Evolutionary conservation across 2,888 invertebrate species (phyloP), one percentile per base, ranked within the genome.

Genomic region (Allacma fusca): DNA sequence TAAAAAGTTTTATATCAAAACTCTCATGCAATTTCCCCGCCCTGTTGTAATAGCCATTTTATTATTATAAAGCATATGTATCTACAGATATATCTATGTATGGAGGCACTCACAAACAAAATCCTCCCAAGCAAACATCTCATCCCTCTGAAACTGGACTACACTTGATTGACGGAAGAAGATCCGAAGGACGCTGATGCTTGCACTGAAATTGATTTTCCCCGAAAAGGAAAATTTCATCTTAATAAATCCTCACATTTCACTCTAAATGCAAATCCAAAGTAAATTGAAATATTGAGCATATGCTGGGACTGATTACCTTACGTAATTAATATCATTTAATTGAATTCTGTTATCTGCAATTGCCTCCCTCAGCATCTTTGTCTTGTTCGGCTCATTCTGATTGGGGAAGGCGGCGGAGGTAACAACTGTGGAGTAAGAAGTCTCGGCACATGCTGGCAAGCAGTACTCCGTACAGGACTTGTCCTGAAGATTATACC

Each of bases 71-170:
- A n/a, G n/a, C n/a, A n/a, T n/a, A n/a, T n/a, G n/a, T n/a, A n/a
- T n/a, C n/a, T n/a, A n/a, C n/a, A n/a, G n/a, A n/a, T n/a, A n/a
- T n/a, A n/a, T n/a, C n/a, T n/a, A n/a, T n/a, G n/a, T n/a, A n/a
- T n/a, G n/a, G n/a, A n/a, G n/a, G 12, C 1, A 79, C 79, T 78
- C 79, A 81, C 81, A 82, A 24, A 84, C 83, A 76, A 84, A 83
- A 74, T 84, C 81, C 75, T 82, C 83, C 84, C 84, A 84, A 5
- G 84, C 80, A 44, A 81, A 84, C 44, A 83, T 75, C 71, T 83
- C 83, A 76, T 83, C 84, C 23, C 84, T 26, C 71, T 82, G 82
- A 50, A 82, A 84, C 59, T 83, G 84, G 77, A 84, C 80, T 19
- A 84, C 81, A 13, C 82, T 81, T 1, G 80, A 79, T 64, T 84